Evolutionary conservation across 2,113 vertebrate species (phyloP).

Genomic region (Mystacornis crossleyi): DNA sequence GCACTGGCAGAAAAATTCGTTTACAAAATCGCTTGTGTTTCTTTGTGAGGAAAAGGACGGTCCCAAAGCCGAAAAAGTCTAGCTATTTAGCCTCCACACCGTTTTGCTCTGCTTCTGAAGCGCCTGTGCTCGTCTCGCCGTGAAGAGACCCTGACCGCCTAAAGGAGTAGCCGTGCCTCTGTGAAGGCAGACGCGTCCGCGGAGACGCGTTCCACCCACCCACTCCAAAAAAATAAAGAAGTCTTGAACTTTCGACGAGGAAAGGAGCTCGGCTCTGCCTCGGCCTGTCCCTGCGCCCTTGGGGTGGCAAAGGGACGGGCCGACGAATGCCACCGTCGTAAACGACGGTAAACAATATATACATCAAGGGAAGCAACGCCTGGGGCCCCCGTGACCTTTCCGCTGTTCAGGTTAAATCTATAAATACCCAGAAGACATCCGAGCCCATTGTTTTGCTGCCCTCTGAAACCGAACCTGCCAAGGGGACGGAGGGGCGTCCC

Average conservation of each 20-base stretch:
- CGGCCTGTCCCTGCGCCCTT: not conserved
- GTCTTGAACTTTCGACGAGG: not conserved
- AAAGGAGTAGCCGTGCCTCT: not conserved
- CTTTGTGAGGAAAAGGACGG: fast-evolving
- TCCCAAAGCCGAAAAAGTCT: not conserved
- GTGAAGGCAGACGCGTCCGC: not conserved
- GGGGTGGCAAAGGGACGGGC: not conserved
- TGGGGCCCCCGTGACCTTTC: not conserved
- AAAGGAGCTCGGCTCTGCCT: not conserved
- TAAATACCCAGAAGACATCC: constrained; percentile 32
- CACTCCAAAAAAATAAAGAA: not conserved
- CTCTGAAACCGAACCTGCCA: constrained; percentile 38
- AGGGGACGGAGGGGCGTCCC: not conserved
- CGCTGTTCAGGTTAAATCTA: constrained; percentile 31
- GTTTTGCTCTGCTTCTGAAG: not conserved
- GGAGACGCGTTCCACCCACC: not conserved
- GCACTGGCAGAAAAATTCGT: not conserved
- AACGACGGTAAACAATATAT: not conserved
- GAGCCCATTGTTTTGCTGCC: constrained; percentile 56
- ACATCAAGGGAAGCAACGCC: not conserved
- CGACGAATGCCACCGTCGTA: not conserved
- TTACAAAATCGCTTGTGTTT: not conserved
- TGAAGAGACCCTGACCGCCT: fast-evolving
- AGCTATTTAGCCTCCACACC: not conserved
- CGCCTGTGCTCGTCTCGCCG: fast-evolving